Conservation (phyloP, 1,140 invertebrate species). For the Harpegnathos saltator region DNA sequence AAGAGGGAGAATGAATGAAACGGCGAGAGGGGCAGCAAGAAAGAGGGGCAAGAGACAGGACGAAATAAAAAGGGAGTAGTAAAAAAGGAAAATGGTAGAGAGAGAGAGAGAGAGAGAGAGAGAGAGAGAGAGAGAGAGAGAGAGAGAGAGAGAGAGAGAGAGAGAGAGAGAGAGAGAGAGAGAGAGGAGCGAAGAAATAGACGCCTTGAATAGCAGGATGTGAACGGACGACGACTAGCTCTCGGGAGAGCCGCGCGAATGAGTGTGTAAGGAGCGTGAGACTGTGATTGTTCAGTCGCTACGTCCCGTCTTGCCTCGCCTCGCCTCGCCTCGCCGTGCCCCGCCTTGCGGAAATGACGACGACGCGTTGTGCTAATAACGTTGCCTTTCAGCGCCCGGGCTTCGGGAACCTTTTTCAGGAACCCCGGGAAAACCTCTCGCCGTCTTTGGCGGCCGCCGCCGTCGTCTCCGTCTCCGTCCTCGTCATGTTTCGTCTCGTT, state of each 20-base stretch:
- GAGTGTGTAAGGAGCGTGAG: slow-evolving; percentile 73
- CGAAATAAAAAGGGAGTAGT: slow-evolving; percentile 16
- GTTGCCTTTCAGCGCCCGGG: slow-evolving; percentile 45
- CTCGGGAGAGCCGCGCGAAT: slow-evolving; percentile 67
- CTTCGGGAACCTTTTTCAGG: slow-evolving; percentile 47
- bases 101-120: slow-evolving; percentile 4
- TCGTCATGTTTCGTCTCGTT: no score
- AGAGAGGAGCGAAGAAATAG: slow-evolving; percentile 59
- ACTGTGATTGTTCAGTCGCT: slow-evolving; percentile 70
- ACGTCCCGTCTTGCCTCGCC: background rate
- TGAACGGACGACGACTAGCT: slow-evolving; percentile 69
- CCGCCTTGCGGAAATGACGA: slow-evolving; percentile 50
- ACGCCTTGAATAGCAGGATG: slow-evolving; percentile 75
- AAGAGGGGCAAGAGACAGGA: background rate
- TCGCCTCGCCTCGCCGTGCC: background rate
- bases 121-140: slow-evolving; percentile 23
- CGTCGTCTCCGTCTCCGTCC: background rate
- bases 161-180: background rate
- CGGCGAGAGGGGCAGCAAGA: background rate
- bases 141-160: background rate
- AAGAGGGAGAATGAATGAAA: background rate
- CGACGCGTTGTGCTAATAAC: slow-evolving; percentile 58
- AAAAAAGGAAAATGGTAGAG: no score
- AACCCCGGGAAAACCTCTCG: slow-evolving; percentile 8
- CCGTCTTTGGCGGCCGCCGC: slow-evolving; percentile 25